phyloP scores from a whole-genome alignment of 2,113 vertebrate genomes.

The Plestiodon gilberti region DNA sequence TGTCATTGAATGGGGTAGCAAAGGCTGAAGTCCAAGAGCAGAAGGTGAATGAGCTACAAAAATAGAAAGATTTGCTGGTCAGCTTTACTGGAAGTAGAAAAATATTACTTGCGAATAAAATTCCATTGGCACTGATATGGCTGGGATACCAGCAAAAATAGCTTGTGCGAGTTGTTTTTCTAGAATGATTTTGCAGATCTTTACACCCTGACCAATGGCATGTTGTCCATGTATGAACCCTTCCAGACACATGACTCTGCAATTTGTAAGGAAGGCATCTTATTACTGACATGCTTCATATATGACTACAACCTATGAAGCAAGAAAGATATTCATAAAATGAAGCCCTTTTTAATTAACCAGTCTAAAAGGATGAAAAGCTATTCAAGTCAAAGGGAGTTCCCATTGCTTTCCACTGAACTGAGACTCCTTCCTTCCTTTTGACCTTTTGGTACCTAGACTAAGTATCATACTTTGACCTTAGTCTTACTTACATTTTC shows the following conservation, averaged over 20 bases:
- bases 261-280: slow-evolving; percentile 14
- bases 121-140: not conserved
- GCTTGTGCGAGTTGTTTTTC: not conserved
- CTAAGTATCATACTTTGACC: not conserved
- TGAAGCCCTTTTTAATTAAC: not conserved
- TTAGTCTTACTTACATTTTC: not conserved
- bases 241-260: slow-evolving; percentile 27
- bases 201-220: not conserved
- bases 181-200: not conserved
- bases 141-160: not conserved
- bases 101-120: slow-evolving; percentile 22
- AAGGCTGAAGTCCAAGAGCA: slow-evolving; percentile 88
- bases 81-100: slow-evolving; percentile 43
- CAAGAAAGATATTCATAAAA: not conserved
- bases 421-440: not conserved
- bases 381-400: not conserved
- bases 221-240: slow-evolving; percentile 30
- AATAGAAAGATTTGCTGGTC: slow-evolving; percentile 73
- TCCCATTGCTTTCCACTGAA: not conserved
- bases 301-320: not conserved
- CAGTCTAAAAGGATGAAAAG: not conserved
- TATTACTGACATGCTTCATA: not conserved
- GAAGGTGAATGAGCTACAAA: slow-evolving; percentile 89
- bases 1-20: slow-evolving; percentile 89
- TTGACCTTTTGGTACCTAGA: not conserved